Evolutionary conservation across 2,888 invertebrate species (phyloP).

Genomic region (Andrena trimmerana): DNA sequence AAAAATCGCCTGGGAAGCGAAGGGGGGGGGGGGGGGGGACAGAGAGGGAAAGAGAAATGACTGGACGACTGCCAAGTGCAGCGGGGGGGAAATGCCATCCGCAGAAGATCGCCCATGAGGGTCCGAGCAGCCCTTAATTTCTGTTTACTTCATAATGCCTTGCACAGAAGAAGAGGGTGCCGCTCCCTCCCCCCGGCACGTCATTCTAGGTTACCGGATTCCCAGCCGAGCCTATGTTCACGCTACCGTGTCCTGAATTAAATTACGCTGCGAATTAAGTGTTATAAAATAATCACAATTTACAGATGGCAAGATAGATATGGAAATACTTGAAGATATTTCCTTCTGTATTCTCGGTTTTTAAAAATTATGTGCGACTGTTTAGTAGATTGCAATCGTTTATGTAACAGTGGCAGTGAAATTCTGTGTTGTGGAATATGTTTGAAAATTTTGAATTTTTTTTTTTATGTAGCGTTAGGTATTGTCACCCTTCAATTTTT

Average conservation of each 20-base stretch:
- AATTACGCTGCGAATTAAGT: background rate
- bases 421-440: background rate
- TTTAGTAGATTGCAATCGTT: too few relatives aligned
- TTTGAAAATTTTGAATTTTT: background rate
- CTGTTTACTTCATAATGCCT: constrained; percentile 59
- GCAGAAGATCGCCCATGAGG: constrained; percentile 63
- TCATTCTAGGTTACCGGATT: constrained; percentile 35
- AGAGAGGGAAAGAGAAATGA: constrained; percentile 54
- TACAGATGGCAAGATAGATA: background rate
- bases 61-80: constrained; percentile 66
- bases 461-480: background rate
- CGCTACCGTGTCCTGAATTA: background rate
- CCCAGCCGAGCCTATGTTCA: background rate
- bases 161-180: background rate
- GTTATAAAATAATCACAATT: background rate
- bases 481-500: constrained; percentile 15
- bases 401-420: too few relatives aligned
- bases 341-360: background rate
- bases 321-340: background rate
- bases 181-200: background rate
- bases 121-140: constrained; percentile 59
- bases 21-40: constrained; percentile 30
- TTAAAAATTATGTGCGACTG: too few relatives aligned
- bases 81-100: constrained; percentile 52
- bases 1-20: constrained; percentile 43